phyloP scores from a whole-genome alignment of 2,113 vertebrate genomes.

The Phylloscopus whistleri region DNA sequence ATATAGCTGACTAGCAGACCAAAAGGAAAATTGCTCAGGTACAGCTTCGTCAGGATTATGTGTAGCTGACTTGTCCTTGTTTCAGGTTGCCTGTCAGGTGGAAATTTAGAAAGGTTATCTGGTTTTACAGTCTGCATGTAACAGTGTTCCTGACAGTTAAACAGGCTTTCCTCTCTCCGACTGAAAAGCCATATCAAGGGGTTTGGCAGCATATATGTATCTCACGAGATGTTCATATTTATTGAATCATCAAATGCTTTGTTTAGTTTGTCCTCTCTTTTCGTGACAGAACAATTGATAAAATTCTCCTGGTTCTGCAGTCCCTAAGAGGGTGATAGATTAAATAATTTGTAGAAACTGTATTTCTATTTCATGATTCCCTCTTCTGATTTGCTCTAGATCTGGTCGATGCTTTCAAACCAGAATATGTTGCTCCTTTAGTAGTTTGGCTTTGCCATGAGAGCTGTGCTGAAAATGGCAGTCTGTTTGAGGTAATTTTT shows the following conservation, averaged over 20 bases:
- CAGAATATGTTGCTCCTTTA: constrained; percentile 90
- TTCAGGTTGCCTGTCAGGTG: background rate
- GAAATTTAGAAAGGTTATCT: background rate
- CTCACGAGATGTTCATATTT: accelerated
- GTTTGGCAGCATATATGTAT: background rate
- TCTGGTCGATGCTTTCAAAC: constrained; percentile 84
- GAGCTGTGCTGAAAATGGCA: constrained; percentile 88
- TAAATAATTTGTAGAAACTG: background rate
- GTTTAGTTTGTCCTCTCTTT: background rate
- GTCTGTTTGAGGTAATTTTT: constrained; percentile 89
- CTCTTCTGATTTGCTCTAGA: constrained; percentile 69
- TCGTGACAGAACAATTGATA: background rate
- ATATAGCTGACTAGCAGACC: background rate
- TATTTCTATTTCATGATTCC: background rate
- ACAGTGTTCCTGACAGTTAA: background rate
- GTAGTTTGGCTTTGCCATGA: constrained; percentile 96
- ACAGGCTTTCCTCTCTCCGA: background rate
- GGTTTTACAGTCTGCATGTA: background rate
- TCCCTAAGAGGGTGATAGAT: background rate
- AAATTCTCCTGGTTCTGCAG: background rate
- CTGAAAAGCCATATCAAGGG: background rate
- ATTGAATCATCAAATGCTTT: background rate
- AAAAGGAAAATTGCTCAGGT: background rate
- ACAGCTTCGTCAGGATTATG: accelerated
- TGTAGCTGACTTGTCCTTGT: background rate